Percentiles rank a stretch among this genome's conserved stretches.
Evolutionary conservation across 1,140 invertebrate species (phyloP).

Genomic region (Pemphigus obesinymphae): DNA sequence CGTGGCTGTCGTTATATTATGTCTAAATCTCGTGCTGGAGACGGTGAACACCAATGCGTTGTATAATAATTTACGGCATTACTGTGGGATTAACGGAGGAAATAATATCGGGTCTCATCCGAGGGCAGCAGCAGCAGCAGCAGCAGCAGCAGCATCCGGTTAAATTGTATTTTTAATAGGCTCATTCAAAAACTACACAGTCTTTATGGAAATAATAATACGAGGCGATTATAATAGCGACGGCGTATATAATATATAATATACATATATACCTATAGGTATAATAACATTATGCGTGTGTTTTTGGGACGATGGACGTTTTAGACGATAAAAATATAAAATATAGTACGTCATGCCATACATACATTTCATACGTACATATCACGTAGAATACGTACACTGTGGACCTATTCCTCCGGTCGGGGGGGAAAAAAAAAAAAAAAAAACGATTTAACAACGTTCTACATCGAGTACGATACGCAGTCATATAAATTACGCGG

Average conservation of each 20-base stretch:
- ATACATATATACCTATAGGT: not conserved
- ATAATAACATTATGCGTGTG: not conserved
- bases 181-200: not conserved
- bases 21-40: too few relatives aligned
- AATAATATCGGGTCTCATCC: not conserved
- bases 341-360: too few relatives aligned
- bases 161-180: constrained; percentile 1
- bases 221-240: not conserved
- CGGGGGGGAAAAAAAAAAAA: not conserved
- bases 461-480: too few relatives aligned
- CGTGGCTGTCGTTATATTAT: too few relatives aligned
- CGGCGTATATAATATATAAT: not conserved
- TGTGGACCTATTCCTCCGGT: not conserved
- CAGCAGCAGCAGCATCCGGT: not conserved
- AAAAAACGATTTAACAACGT: not conserved
- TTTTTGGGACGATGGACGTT: not conserved
- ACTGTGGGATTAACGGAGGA: not conserved
- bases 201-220: not conserved
- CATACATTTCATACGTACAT: too few relatives aligned
- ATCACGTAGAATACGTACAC: too few relatives aligned
- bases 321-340: not conserved
- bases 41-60: not conserved
- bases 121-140: too few relatives aligned
- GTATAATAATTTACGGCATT: not conserved
- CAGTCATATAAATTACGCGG: not conserved